Evolutionary conservation across 2,888 invertebrate genomes (phyloP).

Genomic region (Lacanobia oleracea): DNA sequence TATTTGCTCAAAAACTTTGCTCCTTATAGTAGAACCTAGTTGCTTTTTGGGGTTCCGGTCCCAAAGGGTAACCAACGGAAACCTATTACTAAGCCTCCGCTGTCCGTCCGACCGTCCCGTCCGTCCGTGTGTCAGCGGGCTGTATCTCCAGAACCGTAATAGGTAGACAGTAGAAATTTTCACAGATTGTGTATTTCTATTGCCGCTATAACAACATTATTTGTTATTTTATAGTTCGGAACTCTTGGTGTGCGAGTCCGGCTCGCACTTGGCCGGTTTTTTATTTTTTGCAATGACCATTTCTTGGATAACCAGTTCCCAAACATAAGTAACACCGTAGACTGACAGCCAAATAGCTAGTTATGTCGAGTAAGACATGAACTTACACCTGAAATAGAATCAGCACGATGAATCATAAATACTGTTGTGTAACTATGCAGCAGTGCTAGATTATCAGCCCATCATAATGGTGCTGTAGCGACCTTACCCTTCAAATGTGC

Average conservation of each 20-base stretch:
- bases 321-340: slow-evolving; percentile 3
- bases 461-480: slow-evolving; percentile 6
- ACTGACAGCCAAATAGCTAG: slow-evolving; percentile 27
- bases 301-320: background rate
- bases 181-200: too few species aligned
- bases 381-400: slow-evolving; percentile 28
- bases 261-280: too few species aligned
- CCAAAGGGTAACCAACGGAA: too few species aligned
- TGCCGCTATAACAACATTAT: too few species aligned
- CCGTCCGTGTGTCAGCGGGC: too few species aligned
- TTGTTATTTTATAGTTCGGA: too few species aligned
- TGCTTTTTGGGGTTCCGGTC: too few species aligned
- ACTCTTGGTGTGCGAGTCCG: too few species aligned
- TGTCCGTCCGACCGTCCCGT: too few species aligned
- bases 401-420: slow-evolving; percentile 37
- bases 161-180: too few species aligned
- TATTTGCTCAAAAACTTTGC: background rate
- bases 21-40: background rate
- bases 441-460: slow-evolving; percentile 28
- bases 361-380: slow-evolving; percentile 24
- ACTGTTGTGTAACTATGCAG: slow-evolving; percentile 37
- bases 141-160: too few species aligned
- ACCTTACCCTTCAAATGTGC: slow-evolving; percentile 28
- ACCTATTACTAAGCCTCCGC: too few species aligned
- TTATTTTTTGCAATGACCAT: background rate